phyloP scores from a whole-genome alignment of 23 tunicate species.

The Clavelina lepadiformis region DNA sequence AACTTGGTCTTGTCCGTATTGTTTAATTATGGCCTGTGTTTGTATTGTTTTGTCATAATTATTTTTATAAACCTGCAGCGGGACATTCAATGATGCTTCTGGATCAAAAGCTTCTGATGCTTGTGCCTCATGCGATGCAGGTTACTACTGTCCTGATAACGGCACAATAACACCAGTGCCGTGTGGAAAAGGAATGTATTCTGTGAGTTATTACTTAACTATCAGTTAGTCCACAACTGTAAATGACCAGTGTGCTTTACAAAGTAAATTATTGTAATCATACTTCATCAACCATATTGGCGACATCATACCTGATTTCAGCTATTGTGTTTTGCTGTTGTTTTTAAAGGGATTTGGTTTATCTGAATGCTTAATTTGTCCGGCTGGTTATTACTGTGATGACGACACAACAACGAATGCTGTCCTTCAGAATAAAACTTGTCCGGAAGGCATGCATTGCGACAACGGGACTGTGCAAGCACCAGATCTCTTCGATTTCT shows the following conservation, averaged over 20 bases:
- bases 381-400: conserved; percentile 86
- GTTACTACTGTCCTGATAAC: conserved; percentile 80
- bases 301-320: background rate
- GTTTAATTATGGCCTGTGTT: too few relatives aligned
- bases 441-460: conserved; percentile 96
- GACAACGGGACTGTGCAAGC: conserved; percentile 45
- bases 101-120: conserved; percentile 20
- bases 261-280: too few relatives aligned
- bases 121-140: conserved; percentile 56
- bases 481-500: conserved; percentile 45
- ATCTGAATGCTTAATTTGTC: conserved; percentile 57
- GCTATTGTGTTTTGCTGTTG: background rate
- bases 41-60: too few relatives aligned
- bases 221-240: too few relatives aligned
- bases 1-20: too few relatives aligned
- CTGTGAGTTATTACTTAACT: conserved; percentile 34
- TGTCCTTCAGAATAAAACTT: conserved; percentile 24
- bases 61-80: conserved; percentile 60
- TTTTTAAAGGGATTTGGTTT: conserved; percentile 41
- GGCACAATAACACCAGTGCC: conserved; percentile 79
- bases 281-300: background rate
- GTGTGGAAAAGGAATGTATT: conserved; percentile 67
- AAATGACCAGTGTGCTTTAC: too few relatives aligned
- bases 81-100: conserved; percentile 51
- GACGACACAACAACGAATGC: conserved; percentile 26